Evolutionary conservation across 37 sponge, comb jelly and placozoan species (phyloP).

Genomic region (Cliona cf. orientalis): DNA sequence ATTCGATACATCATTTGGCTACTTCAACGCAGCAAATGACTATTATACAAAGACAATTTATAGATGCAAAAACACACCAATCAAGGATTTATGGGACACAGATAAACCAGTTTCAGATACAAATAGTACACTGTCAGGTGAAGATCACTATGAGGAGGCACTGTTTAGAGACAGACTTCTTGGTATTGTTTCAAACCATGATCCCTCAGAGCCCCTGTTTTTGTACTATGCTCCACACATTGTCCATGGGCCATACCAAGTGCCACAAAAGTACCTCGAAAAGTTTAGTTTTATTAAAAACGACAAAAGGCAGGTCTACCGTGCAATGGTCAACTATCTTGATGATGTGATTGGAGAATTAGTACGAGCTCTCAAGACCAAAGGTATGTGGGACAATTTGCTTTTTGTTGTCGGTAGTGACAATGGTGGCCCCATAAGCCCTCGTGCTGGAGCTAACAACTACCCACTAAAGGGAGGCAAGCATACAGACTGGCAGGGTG

Average conservation of each 20-base stretch:
- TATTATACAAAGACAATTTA: conserved; percentile 17
- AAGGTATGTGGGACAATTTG: conserved; percentile 68
- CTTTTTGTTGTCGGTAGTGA: conserved; percentile 45
- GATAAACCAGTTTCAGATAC: neutral
- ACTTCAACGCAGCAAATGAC: conserved; percentile 19
- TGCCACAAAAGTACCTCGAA: conserved; percentile 30
- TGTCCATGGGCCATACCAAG: conserved; percentile 31
- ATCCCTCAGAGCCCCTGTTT: conserved; percentile 37
- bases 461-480: conserved; percentile 63
- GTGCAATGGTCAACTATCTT: conserved; percentile 52
- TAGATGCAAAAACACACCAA: neutral
- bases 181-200: conserved; percentile 15
- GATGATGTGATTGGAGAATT: conserved; percentile 46
- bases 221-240: conserved; percentile 24
- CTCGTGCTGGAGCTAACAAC: conserved; percentile 40
- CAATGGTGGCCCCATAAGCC: conserved; percentile 47
- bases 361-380: conserved; percentile 12
- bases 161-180: conserved; percentile 6
- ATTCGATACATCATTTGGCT: conserved; percentile 37
- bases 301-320: conserved; percentile 11
- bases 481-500: conserved; percentile 45
- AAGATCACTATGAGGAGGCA: conserved; percentile 7
- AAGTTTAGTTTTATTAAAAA: conserved; percentile 36
- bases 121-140: conserved; percentile 7
- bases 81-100: conserved; percentile 17